Evolutionary conservation across 2,797 vertebrate species (phyloP), one percentile per base, ranked within the genome.

Genomic region (Eulemur rubriventer): DNA sequence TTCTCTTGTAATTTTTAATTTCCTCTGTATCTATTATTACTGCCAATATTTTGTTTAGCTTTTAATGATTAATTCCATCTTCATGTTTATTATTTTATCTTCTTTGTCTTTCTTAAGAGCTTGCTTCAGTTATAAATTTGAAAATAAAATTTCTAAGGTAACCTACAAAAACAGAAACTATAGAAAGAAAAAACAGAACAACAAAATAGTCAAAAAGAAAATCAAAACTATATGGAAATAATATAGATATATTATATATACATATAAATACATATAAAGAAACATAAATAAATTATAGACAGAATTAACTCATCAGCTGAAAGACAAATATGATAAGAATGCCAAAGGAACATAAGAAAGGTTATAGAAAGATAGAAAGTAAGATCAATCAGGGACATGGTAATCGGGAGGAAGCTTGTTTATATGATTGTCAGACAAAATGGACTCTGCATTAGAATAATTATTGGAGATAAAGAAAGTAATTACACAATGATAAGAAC

Each of bases 381-480:
- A 50, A 86, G 35, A 24, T 48, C 81, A 86, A 72, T 65, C 16
- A 87, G 70, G 50, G 12, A 67, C 89, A 82, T 72, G 22, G 6
- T 92, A 86, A 61, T 22, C 20, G 35, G 50, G 28, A 93, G 55
- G 41, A 89, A 90, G 35, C 1, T 80, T 26, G 4, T 48, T 83
- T 67, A n/a, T 24, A n/a, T 38, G n/a, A 65, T 96, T 84, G 88
- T 84, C 33, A 84, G 86, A 50, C 7, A 87, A 96, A 94, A 65
- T 86, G 35, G 7, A 82, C 38, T 78, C 89, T 70, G 63, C 80
- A 6, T 82, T 67, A 67, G 43, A 67, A 89, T 91, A 78, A 75
- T 90, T 92, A 73, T 50, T 91, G 28, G 43, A 57, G 16, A 70
- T 43, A 81, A 50, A 50, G 20, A 83, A 82, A 13, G 28, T 75